Evolutionary conservation across 1,140 invertebrate species (phyloP).

Genomic region (Antheraea mylitta): DNA sequence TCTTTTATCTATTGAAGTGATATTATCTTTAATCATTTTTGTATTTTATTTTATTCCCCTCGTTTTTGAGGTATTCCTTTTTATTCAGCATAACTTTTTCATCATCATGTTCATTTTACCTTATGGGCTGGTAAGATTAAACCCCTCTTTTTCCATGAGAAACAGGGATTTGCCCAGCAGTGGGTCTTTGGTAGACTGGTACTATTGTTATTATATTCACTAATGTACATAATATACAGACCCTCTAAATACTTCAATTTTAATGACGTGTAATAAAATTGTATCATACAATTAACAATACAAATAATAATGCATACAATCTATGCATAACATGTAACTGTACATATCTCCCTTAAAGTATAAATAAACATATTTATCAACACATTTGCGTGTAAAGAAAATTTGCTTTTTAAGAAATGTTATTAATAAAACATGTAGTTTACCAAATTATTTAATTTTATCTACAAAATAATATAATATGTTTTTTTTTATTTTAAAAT

Average conservation of each 20-base stretch:
- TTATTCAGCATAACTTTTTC: neutral
- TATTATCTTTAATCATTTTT: constrained; percentile 10
- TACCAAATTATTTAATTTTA: too few relatives aligned
- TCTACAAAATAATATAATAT: too few relatives aligned
- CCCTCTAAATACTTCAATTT: constrained; percentile 32
- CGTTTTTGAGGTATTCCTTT: too few relatives aligned
- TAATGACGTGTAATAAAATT: constrained; percentile 28
- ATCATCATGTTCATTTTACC: too few relatives aligned
- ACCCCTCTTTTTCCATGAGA: too few relatives aligned
- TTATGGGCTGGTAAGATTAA: too few relatives aligned
- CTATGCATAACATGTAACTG: constrained; percentile 20
- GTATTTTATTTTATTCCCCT: too few relatives aligned
- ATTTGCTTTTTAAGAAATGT: too few relatives aligned
- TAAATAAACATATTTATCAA: neutral
- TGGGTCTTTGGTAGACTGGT: neutral
- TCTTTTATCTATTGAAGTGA: too few relatives aligned
- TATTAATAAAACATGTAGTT: too few relatives aligned
- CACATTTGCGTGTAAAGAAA: too few relatives aligned
- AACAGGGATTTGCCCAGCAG: neutral
- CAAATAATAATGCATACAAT: neutral
- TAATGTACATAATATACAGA: constrained; percentile 25
- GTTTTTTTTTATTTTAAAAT: too few relatives aligned
- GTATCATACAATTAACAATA: constrained; percentile 24
- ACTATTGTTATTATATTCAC: neutral
- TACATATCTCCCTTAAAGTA: constrained; percentile 19